A percentile compares a stretch with the other conserved stretches of the same genome.
These are phyloP conservation scores for Cyanoderma ruficeps DNA, from an alignment of 2,113 vertebrate genomes.

Conservation along the genomic window DNA sequence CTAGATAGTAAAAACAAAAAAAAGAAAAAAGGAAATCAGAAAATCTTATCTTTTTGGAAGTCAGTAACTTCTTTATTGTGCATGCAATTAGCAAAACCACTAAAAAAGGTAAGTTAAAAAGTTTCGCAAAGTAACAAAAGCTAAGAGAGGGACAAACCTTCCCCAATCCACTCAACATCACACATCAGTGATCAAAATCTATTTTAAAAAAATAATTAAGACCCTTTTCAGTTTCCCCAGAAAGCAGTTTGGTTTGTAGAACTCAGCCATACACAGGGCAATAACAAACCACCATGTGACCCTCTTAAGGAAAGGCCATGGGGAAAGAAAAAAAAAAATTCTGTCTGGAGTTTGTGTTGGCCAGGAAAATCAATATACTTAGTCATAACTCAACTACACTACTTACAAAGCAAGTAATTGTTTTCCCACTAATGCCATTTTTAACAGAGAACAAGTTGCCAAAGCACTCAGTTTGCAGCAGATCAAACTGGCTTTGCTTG, in stretches of 20 bases:
- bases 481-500: not conserved
- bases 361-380: constrained; percentile 43
- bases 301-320: not conserved
- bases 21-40: not conserved
- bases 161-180: not conserved
- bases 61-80: not conserved
- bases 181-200: not conserved
- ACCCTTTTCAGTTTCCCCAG: not conserved
- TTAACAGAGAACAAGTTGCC: not conserved
- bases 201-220: not conserved
- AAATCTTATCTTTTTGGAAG: not conserved
- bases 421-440: constrained; percentile 17
- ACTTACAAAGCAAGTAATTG: constrained; percentile 62
- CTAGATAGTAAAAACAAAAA: not conserved
- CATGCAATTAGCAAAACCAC: not conserved
- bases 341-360: constrained; percentile 43
- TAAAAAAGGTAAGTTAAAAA: not conserved
- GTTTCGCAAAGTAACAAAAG: not conserved
- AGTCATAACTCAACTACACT: constrained; percentile 31
- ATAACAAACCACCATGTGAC: constrained; percentile 18
- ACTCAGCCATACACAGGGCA: not conserved
- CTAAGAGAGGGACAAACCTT: not conserved
- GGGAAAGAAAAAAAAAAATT: not conserved
- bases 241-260: constrained; percentile 23
- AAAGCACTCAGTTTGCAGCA: not conserved